Conservation (phyloP, 1,140 invertebrate genomes). For the Drosophila varians region DNA sequence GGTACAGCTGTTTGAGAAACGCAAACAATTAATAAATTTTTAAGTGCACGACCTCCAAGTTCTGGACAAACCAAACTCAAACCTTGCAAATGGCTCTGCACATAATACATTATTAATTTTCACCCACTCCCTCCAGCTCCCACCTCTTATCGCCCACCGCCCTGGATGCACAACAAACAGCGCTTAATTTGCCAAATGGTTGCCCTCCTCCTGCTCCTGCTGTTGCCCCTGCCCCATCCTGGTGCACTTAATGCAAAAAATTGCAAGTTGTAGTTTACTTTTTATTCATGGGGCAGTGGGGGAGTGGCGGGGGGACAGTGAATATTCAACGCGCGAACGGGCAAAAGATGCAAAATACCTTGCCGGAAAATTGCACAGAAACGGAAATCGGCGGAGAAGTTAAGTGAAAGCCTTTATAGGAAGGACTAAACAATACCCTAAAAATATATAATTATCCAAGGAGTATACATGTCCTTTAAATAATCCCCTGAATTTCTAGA, state of each 20-base stretch:
- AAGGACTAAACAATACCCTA: not conserved
- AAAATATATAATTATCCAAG: not conserved
- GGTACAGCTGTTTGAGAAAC: slow-evolving; percentile 38
- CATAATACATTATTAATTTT: slow-evolving; percentile 80
- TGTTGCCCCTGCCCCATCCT: not conserved
- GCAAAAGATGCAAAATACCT: slow-evolving; percentile 76
- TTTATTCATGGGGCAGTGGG: slow-evolving; percentile 24
- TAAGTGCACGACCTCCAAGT: slow-evolving; percentile 65
- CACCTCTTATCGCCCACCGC: not conserved
- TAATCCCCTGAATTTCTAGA: no score
- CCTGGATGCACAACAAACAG: slow-evolving; percentile 71
- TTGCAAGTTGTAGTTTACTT: slow-evolving; percentile 63
- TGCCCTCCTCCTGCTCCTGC: slow-evolving; percentile 40
- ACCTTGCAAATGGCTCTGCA: slow-evolving; percentile 68
- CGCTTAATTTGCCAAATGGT: slow-evolving; percentile 77
- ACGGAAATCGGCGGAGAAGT: slow-evolving; percentile 43
- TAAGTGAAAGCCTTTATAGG: slow-evolving; percentile 32
- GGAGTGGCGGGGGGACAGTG: slow-evolving; percentile 16
- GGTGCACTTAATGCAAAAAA: slow-evolving; percentile 29
- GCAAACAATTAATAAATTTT: slow-evolving; percentile 81
- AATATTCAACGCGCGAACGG: slow-evolving; percentile 65
- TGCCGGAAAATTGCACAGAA: slow-evolving; percentile 59
- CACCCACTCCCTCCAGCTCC: not conserved
- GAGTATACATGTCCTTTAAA: no score
- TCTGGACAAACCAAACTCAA: slow-evolving; percentile 45